Base-by-base conservation (phyloP, 2,113 vertebrate species). In the Sminthopsis crassicaudata region DNA sequence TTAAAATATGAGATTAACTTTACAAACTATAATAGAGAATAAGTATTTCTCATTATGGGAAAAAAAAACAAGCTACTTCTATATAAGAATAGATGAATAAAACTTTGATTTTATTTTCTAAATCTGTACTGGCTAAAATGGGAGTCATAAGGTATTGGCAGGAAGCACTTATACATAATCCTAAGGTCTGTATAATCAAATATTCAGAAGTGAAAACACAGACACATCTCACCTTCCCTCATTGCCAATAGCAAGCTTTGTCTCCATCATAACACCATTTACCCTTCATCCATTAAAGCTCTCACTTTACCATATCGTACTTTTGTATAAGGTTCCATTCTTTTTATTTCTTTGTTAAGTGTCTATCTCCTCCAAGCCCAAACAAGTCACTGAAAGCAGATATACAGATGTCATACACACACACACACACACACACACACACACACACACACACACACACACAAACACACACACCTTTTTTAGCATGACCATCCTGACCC, bases 81-180 rank as follows among this genome's bases (percentile, higher is more conserved):
- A 96, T 96, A 95, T 76, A 96, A 91, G 91, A 95, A 90, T 89
- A 94, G 51, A 90, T 91, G 54, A 89, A 67, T 11, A 36, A 76
- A 94, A 94, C 3, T 92, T 97, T 97, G 94, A 95, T 60, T 96
- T 97, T 46, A 93, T 93, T 97, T 94, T 53, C 91, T 89, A 91
- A 76, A 92, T 36, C 95, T 96, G 90, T 95, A 92, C 91, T 95
- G 67, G 94, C 96, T 96, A 91, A n/a, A 76, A 36, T n/a, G 14
- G 12, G 11, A 36, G 14, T 4, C 16, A 76, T n/a, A 76, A n/a
- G 60, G 16, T 0, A 76, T 16, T n/a, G 36, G 30, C 12, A 36
- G 30, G 30, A 12, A 67, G 60, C 19, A 16, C 12, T 76, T n/a
- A 76, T 76, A 25, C 36, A n/a, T 7, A 76, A 76, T 5, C 12